Evolutionary conservation across 1,140 invertebrate genomes (phyloP).

Genomic region (Drosophila lacertosa): DNA sequence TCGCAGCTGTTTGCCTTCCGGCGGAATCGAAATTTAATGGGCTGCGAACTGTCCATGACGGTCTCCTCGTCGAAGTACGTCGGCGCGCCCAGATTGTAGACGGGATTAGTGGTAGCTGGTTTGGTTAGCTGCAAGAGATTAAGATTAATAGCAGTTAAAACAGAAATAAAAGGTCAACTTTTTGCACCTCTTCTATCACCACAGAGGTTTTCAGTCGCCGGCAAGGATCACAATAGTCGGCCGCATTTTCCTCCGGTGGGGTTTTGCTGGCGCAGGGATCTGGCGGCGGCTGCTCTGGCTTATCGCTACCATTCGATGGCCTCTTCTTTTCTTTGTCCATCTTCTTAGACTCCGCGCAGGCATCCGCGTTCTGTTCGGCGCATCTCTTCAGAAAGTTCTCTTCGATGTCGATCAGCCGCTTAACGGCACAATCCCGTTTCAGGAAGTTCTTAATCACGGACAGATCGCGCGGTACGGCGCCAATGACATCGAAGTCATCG

Average conservation of each 20-base stretch:
- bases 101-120: conserved; percentile 53
- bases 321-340: not conserved
- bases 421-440: conserved; percentile 65
- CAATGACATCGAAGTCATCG: conserved; percentile 68
- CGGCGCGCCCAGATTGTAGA: conserved; percentile 7
- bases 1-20: conserved; percentile 52
- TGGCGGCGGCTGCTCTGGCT: not conserved
- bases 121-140: conserved; percentile 41
- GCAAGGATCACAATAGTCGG: conserved; percentile 59
- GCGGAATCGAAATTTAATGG: conserved; percentile 64
- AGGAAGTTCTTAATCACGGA: conserved; percentile 72
- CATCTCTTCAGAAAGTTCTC: conserved; percentile 57
- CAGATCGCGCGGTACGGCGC: conserved; percentile 66
- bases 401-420: conserved; percentile 66
- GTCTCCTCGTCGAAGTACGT: conserved; percentile 70
- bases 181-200: conserved; percentile 58
- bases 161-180: no score
- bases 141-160: no score
- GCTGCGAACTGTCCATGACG: conserved; percentile 60
- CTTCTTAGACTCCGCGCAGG: not conserved
- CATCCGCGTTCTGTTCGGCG: conserved; percentile 13
- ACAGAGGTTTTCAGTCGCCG: conserved; percentile 53
- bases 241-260: not conserved
- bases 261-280: conserved; percentile 42
- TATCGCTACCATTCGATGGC: not conserved